Conservation (phyloP, 2,888 invertebrate genomes). For the Temnothorax rugatulus region DNA sequence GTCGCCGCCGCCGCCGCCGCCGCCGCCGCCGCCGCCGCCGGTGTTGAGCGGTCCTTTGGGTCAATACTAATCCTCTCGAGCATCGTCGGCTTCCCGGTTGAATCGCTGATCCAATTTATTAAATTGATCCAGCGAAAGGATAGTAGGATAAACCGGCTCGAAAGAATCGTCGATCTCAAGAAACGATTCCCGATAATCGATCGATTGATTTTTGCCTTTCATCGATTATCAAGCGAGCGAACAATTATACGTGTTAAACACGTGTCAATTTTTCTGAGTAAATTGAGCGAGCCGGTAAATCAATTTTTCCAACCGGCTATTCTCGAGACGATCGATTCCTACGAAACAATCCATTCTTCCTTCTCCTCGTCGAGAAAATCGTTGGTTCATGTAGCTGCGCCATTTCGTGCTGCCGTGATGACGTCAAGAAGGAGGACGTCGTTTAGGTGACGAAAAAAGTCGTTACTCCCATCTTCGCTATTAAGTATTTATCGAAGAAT, state of each 20-base stretch:
- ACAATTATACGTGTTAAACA: slow-evolving; percentile 2
- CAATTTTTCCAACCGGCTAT: slow-evolving; percentile 14
- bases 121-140: slow-evolving; percentile 4
- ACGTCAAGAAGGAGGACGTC: slow-evolving; percentile 36
- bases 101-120: slow-evolving; percentile 15
- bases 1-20: background rate
- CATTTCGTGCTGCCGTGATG: slow-evolving; percentile 43
- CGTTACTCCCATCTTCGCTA: slow-evolving; percentile 26
- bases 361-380: slow-evolving; percentile 10
- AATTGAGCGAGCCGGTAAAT: background rate
- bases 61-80: slow-evolving; percentile 33
- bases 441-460: slow-evolving; percentile 61
- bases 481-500: slow-evolving; percentile 10
- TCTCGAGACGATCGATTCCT: background rate
- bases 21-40: background rate
- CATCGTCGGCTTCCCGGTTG: background rate
- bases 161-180: background rate
- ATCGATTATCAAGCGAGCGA: slow-evolving; percentile 1
- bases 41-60: background rate
- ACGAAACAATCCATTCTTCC: slow-evolving; percentile 1
- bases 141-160: background rate
- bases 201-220: background rate
- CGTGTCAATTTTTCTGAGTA: background rate
- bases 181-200: slow-evolving; percentile 14
- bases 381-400: background rate